Percentiles rank a stretch among this genome's conserved stretches.
phyloP scores from a whole-genome alignment of 1,140 invertebrate species.

The Drosophila busckii region DNA sequence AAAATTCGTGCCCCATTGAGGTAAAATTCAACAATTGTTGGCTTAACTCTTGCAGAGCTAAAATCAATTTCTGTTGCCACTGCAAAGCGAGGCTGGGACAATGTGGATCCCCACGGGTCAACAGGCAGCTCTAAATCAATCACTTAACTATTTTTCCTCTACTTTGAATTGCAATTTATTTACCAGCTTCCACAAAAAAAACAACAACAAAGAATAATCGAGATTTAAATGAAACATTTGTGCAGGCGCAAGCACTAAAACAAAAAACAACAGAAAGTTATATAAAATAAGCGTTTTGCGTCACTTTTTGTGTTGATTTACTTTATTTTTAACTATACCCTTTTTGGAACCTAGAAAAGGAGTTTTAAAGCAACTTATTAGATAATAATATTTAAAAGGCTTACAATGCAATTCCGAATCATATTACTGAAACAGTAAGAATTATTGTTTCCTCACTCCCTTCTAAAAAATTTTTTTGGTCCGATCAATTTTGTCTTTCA shows the following conservation, averaged over 20 bases:
- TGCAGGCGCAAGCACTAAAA: constrained; percentile 6
- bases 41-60: constrained; percentile 4
- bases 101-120: neutral
- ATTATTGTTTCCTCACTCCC: too few species aligned
- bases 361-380: too few species aligned
- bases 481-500: too few species aligned
- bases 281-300: neutral
- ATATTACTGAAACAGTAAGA: too few species aligned
- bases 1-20: neutral
- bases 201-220: constrained; percentile 19
- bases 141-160: constrained; percentile 55
- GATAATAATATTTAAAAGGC: too few species aligned
- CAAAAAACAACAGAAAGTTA: neutral
- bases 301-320: constrained; percentile 23
- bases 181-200: constrained; percentile 10
- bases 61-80: constrained; percentile 48
- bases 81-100: neutral
- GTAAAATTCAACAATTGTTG: neutral
- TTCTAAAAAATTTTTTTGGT: too few species aligned
- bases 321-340: too few species aligned
- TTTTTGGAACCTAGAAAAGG: too few species aligned
- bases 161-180: constrained; percentile 35
- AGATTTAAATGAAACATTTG: constrained; percentile 49
- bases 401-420: too few species aligned
- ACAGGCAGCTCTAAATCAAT: constrained; percentile 54